Evolutionary conservation across 2,113 vertebrate species (phyloP), one percentile per base, ranked within the genome.

Genomic region (Dunckerocampus dactyliophorus): DNA sequence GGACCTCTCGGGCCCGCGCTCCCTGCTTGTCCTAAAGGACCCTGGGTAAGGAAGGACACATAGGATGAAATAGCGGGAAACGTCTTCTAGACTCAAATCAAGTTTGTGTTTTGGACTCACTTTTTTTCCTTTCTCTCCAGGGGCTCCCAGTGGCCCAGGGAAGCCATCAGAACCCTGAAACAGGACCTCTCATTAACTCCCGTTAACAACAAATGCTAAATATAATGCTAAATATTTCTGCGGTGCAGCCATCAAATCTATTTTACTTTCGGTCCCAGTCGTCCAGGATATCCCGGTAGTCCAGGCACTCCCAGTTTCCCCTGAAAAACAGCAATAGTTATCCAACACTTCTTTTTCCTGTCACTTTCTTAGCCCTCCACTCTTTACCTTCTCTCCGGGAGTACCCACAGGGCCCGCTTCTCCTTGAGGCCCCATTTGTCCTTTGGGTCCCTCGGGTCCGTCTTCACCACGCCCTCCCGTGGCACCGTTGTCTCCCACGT

Each of bases 231-330:
- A n/a, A n/a, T 47, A 11, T 37, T 14, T 37, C 11, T 3, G 10
- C 39, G 4, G 50, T 52, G 42, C 6, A 64, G 49, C 28, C 8
- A 42, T 43, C 16, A 3, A 21, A 34, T 61, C 8, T 15, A 24
- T 56, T 59, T 81, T 84, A 95, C 96, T 92, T 99, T 99, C 0
- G 94, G 92, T 0, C 97, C 97, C 67, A 92, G 93, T 72, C 95
- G 88, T 54, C 96, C 97, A 0, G 93, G 94, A 68, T 98, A 99
- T 10, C 96, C 96, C 0, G 95, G 97, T 46, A 99, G 77, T 13
- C 97, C 97, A 0, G 96, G 95, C 74, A 99, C 93, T 0, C 97
- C 97, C 0, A 99, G 93, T 65, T 98, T 99, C 4, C 96, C 97
- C 97, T 98, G 69, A 54, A 75, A 65, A 53, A 69, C 3, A 55